Evolutionary conservation across 1,140 invertebrate species (phyloP).

Genomic region (Bombyx mori): DNA sequence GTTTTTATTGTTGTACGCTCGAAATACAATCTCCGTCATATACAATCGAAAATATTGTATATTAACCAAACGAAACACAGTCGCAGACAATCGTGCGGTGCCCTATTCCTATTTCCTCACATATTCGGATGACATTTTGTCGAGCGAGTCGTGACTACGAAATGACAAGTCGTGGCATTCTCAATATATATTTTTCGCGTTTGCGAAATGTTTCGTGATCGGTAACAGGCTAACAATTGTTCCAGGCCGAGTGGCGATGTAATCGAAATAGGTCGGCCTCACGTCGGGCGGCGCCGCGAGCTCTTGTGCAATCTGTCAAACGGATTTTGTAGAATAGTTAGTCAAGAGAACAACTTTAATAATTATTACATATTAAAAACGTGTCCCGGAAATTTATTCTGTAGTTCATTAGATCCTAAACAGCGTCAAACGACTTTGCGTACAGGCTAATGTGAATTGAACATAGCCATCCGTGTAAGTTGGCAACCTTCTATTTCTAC

Average conservation of each 20-base stretch:
- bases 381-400: no score
- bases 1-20: no score
- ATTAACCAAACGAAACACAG: not conserved
- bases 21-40: no score
- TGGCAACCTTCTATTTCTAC: no score
- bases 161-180: constrained; percentile 69
- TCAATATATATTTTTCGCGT: constrained; percentile 61
- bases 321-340: constrained; percentile 3
- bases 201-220: constrained; percentile 61
- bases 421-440: no score
- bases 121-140: constrained; percentile 30
- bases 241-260: constrained; percentile 27
- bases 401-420: no score
- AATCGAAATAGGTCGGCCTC: constrained; percentile 34
- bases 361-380: no score
- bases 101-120: constrained; percentile 11
- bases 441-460: no score
- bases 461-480: no score
- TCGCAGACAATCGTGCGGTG: not conserved
- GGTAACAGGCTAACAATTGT: constrained; percentile 34
- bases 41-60: not conserved
- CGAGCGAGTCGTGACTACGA: constrained; percentile 45
- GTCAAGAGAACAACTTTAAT: no score
- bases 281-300: constrained; percentile 1
- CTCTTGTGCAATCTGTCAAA: constrained; percentile 22